Evolutionary conservation across 37 sponge, comb jelly and placozoan species (phyloP).

Genomic region (Hexactinellida sp.): DNA sequence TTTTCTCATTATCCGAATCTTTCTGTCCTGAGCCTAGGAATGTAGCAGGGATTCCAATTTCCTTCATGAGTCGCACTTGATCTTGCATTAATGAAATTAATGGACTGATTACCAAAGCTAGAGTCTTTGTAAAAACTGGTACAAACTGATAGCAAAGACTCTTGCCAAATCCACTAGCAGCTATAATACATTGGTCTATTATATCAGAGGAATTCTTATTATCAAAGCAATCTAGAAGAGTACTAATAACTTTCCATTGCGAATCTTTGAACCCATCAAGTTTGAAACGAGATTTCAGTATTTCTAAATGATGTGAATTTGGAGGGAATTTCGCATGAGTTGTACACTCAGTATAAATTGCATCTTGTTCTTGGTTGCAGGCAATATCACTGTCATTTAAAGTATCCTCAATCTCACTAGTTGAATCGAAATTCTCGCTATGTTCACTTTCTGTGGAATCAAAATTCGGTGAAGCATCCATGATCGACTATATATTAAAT

Average conservation of each 20-base stretch:
- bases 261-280: not conserved
- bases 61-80: not conserved
- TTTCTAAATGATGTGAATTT: not conserved
- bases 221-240: not conserved
- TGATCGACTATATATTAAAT: too few relatives aligned
- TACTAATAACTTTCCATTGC: not conserved
- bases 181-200: not conserved
- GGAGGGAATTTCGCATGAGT: too few relatives aligned
- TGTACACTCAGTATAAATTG: too few relatives aligned
- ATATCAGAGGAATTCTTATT: not conserved
- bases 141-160: not conserved
- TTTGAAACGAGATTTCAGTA: not conserved
- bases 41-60: not conserved
- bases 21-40: not conserved
- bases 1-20: not conserved
- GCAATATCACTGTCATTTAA: too few relatives aligned
- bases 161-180: not conserved
- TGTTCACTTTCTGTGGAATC: too few relatives aligned
- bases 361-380: too few relatives aligned
- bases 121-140: not conserved
- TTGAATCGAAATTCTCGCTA: too few relatives aligned
- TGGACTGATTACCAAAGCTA: slow-evolving; percentile 32
- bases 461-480: too few relatives aligned
- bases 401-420: too few relatives aligned
- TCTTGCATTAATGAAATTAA: slow-evolving; percentile 40